Conservation (phyloP, 2,888 invertebrate species). For the Deroplatys truncata region DNA sequence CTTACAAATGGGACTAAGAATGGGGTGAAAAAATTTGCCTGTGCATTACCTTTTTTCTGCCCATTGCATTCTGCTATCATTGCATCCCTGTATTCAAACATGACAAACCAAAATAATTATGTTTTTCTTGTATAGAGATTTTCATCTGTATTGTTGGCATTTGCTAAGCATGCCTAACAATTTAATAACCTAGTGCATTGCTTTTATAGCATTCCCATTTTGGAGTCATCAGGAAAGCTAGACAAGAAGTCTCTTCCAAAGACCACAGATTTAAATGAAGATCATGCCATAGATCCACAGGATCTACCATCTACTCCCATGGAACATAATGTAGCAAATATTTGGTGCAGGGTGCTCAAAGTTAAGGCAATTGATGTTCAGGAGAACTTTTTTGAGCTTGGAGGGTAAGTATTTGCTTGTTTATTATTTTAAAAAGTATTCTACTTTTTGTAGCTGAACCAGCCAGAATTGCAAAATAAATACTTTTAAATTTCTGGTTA, state of each 20-base stretch:
- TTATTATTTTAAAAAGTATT: not conserved
- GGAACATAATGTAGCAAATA: constrained; percentile 31
- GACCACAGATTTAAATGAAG: constrained; percentile 28
- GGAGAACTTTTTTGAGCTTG: constrained; percentile 37
- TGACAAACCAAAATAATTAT: too few species aligned
- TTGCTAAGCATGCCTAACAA: too few species aligned
- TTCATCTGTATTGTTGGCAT: too few species aligned
- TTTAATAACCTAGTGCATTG: not conserved
- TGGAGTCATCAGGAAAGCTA: constrained; percentile 35
- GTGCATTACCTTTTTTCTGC: too few species aligned
- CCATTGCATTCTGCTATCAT: too few species aligned
- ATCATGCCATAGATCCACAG: constrained; percentile 29
- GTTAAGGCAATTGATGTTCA: constrained; percentile 33
- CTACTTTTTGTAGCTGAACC: too few species aligned
- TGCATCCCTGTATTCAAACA: too few species aligned
- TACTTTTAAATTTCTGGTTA: not conserved
- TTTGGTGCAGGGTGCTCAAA: constrained; percentile 34
- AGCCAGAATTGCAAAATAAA: not conserved
- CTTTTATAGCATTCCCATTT: constrained; percentile 33
- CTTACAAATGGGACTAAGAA: too few species aligned
- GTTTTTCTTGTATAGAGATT: too few species aligned
- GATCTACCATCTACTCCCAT: constrained; percentile 30
- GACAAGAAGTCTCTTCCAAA: constrained; percentile 33
- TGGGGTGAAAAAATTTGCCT: too few species aligned
- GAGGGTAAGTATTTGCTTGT: constrained; percentile 32